Evolutionary conservation across 35 echinoderm and acorn worm species (phyloP), one percentile per base, ranked within the genome.

Genomic region (Hemicentrotus pulcherrimus): DNA sequence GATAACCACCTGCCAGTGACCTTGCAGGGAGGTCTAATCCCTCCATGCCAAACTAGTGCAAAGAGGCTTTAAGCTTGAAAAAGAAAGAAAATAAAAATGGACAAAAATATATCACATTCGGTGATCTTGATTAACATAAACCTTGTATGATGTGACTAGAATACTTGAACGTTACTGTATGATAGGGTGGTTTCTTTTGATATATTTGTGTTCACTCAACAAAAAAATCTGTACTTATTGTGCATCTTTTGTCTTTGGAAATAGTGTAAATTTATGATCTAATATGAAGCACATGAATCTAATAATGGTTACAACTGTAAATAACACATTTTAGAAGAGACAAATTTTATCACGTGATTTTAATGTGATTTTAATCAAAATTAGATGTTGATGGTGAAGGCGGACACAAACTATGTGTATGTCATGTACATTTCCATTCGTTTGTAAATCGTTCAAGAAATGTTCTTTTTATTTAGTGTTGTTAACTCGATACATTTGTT

Each of bases 311-410:
- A 90, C 46, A 47, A 90, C 46, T 90, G 88, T 90, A 90, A 90
- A 90, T 90, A 90, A 90, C 88, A 90, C 88, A 90, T 90, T 90
- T 90, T 90, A 90, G 88, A 90, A 90, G 88, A 90, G 88, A 90
- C 46, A 78, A 78, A 78, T 33, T 90, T 41, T 90, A 33, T 90
- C 32, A 45, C n/a, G 31, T 90, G 88, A 90, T 90, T 45, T 31
- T 12, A 90, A 30, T 90, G 88, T 90, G 88, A 90, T 90, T 90
- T 90, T 0, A 78, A 70, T 89, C 22, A 3, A 89, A 89, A 90
- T 90, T 15, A 5, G 32, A 90, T 90, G 88, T 18, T 90, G 33
- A 45, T 47, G 86, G 32, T 86, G 46, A 41, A 90, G 32, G 9
- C 32, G 24, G 46, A 90, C 88, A 90, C 88, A 90, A 90, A 47